Conservation (phyloP, 2,888 invertebrate species). For the Erynnis tages region DNA sequence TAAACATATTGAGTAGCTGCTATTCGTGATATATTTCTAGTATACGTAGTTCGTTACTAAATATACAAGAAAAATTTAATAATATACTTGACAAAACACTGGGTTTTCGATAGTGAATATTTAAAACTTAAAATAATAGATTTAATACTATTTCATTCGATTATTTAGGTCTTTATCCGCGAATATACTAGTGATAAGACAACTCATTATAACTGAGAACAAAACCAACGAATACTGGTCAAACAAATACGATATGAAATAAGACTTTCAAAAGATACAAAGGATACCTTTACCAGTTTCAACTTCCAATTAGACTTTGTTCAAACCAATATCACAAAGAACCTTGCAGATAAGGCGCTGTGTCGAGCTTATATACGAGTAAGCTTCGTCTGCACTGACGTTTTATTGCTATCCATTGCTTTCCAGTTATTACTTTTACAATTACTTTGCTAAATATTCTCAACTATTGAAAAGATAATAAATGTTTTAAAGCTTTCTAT, state of each 20-base stretch:
- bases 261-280: slow-evolving; percentile 11
- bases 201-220: not conserved
- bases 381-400: not conserved
- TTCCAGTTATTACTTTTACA: not conserved
- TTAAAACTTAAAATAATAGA: too few species aligned
- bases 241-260: slow-evolving; percentile 3
- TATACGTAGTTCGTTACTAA: too few species aligned
- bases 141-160: too few species aligned
- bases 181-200: too few species aligned
- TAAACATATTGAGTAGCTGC: too few species aligned
- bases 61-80: not conserved
- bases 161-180: too few species aligned
- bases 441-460: too few species aligned
- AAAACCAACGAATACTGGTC: slow-evolving; percentile 3
- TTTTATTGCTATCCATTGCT: not conserved
- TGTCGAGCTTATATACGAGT: not conserved
- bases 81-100: not conserved
- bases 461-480: too few species aligned
- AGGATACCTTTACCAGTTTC: slow-evolving; percentile 18
- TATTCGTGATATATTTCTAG: too few species aligned
- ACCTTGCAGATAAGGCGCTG: slow-evolving; percentile 1
- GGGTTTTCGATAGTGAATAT: too few species aligned
- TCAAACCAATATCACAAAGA: slow-evolving; percentile 10
- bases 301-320: slow-evolving; percentile 21
- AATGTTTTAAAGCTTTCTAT: not conserved